phyloP scores from a whole-genome alignment of 2,113 vertebrate species.

The Forbesichthys papilliferus region DNA sequence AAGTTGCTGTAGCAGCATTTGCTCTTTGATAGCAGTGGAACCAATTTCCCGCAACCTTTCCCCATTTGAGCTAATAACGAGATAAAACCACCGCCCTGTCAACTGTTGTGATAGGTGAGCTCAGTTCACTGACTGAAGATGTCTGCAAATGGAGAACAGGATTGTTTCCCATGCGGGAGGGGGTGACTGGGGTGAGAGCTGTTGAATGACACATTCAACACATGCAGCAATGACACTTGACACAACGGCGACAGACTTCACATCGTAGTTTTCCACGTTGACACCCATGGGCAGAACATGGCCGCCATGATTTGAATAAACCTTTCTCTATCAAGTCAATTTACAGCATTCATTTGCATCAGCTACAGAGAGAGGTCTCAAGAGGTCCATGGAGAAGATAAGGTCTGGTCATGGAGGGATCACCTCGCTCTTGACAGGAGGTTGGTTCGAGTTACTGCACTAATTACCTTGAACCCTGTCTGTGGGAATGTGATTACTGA shows the following conservation, averaged over 20 bases:
- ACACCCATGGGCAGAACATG: conserved; percentile 35
- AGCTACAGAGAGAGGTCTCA: conserved; percentile 42
- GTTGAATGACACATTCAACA: conserved; percentile 44
- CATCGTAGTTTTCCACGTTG: conserved; percentile 46
- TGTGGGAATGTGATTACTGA: conserved; percentile 66
- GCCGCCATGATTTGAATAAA: conserved; percentile 59
- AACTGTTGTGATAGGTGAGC: conserved; percentile 62
- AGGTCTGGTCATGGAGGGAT: conserved; percentile 58
- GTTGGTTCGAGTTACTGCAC: conserved; percentile 55
- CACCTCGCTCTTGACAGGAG: conserved; percentile 55
- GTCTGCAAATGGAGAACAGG: conserved; percentile 31
- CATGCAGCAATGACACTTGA: conserved; percentile 26
- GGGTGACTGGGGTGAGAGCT: neutral
- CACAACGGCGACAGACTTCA: conserved; percentile 32
- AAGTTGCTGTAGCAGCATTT: conserved; percentile 54
- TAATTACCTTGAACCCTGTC: conserved; percentile 68
- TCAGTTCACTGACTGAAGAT: conserved; percentile 44
- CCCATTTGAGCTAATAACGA: conserved; percentile 70
- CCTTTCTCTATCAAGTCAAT: conserved; percentile 66
- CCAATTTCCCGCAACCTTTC: conserved; percentile 69
- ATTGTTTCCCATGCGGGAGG: conserved; percentile 29
- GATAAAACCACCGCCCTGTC: conserved; percentile 70
- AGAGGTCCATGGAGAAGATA: conserved; percentile 38
- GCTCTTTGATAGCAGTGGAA: conserved; percentile 69
- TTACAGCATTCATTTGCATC: conserved; percentile 60